Conservation (phyloP, 2,888 invertebrate genomes). For the Lycophotia porphyrea region DNA sequence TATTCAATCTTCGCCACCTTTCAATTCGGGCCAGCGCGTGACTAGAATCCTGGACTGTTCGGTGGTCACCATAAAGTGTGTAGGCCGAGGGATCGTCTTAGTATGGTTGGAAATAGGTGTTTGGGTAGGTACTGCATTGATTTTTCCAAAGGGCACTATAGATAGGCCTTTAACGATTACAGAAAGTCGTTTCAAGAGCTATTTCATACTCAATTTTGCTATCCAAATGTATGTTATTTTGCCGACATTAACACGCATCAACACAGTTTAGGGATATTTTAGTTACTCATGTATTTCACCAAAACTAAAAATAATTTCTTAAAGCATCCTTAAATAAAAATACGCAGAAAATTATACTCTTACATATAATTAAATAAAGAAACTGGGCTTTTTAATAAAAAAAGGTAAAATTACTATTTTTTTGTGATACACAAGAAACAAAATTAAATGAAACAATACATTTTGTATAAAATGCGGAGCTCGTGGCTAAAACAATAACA, state of each 20-base stretch:
- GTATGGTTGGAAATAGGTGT: neutral
- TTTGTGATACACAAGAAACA: no score
- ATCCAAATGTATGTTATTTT: neutral
- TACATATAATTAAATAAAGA: no score
- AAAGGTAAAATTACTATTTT: no score
- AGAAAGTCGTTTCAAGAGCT: neutral
- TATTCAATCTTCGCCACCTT: slow-evolving; percentile 85
- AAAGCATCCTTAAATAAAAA: no score
- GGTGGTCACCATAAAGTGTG: slow-evolving; percentile 52
- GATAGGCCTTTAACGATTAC: neutral
- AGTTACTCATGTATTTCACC: neutral
- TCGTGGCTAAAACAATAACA: no score
- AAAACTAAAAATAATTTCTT: neutral
- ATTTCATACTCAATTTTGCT: neutral
- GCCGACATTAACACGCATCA: neutral
- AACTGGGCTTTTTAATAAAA: no score
- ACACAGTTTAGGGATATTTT: neutral
- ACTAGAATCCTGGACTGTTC: slow-evolving; percentile 68
- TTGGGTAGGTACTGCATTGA: neutral
- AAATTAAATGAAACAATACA: no score
- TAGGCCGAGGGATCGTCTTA: slow-evolving; percentile 4
- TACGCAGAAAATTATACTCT: no score
- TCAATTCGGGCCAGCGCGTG: slow-evolving; percentile 79
- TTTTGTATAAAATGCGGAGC: no score
- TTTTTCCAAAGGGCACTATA: neutral